phyloP scores from a whole-genome alignment of 2,888 invertebrate species.

The Trichacis sp. region DNA sequence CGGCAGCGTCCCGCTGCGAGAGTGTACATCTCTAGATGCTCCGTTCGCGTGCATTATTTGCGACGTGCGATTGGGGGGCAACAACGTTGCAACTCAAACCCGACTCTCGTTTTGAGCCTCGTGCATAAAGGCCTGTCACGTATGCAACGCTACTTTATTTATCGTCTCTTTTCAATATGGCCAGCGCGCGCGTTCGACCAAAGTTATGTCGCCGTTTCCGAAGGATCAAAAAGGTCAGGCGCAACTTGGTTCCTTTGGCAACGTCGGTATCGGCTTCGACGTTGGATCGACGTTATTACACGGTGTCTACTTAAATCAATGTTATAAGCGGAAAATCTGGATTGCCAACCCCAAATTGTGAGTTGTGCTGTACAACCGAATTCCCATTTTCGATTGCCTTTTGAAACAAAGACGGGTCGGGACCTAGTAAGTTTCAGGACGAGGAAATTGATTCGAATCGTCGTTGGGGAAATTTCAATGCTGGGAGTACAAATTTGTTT shows the following conservation, averaged over 20 bases:
- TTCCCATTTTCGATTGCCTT: neutral
- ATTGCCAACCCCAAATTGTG: neutral
- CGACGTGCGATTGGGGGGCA: constrained; percentile 46
- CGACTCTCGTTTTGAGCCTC: constrained; percentile 39
- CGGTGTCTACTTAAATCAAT: constrained; percentile 37
- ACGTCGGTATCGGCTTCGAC: constrained; percentile 32
- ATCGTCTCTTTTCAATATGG: constrained; percentile 42
- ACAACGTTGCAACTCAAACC: constrained; percentile 38
- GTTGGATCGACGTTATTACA: constrained; percentile 39
- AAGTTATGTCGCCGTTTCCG: constrained; percentile 50
- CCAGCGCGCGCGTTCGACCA: constrained; percentile 40
- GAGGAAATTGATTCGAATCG: neutral
- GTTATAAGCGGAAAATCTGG: constrained; percentile 7
- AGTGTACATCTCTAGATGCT: constrained; percentile 35
- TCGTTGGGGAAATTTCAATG: no score
- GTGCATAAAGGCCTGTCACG: constrained; percentile 47
- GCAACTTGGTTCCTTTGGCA: constrained; percentile 18
- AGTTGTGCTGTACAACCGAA: neutral
- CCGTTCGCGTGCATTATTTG: constrained; percentile 46
- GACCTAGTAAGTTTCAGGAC: neutral
- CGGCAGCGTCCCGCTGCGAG: constrained; percentile 44
- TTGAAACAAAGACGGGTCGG: neutral
- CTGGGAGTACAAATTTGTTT: no score
- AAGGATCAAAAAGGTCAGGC: constrained; percentile 39
- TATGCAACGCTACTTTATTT: constrained; percentile 46